Base-by-base conservation (phyloP, 2,888 invertebrate species). In the Alloplasta piceator region DNA sequence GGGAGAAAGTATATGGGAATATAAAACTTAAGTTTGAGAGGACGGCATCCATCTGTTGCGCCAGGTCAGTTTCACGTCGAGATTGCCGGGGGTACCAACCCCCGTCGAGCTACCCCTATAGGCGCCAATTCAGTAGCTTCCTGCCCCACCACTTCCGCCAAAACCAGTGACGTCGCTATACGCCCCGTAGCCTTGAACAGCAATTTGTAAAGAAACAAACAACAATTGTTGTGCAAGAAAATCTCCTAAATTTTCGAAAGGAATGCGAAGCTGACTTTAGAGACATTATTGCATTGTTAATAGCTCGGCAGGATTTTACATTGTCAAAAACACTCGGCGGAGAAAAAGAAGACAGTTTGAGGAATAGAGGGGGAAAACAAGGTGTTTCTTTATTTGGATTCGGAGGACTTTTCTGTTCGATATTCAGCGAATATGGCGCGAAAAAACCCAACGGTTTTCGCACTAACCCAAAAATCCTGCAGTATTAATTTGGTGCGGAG, bases 21-120 rank as follows among this genome's bases (percentile, higher is more conserved):
- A 77, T 56, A 70, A 14, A 16, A 52, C 60, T 10, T 26, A 41
- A 14, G 39, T 61, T 61, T 26, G 26, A 50, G 58, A 41, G 36
- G 72, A 61, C 60, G 55, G 66, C 61, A 39, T 75, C 71, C 81
- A 82, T 82, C 78, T 82, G 81, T 82, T 82, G 81, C 81, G 78
- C 71, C 78, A 82, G 81, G 81, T 82, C 81, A 82, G 81, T 74
- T 82, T 60, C 78, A 61, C 78, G 50, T 56, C 66, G 58, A 61
- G 75, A 50, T 58, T 26, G 43, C 43, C 52, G 39, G 43, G 52
- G 43, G 58, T 52, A 70, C 66, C 81, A 71, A 78, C 71, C 78
- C 74, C 67, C 46, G 58, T 43, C 43, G 70, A 16, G 56, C 74
- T 67, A 78, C 81, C 78, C 81, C 55, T 75, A 43, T 50, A 50